Evolutionary conservation across 2,113 vertebrate species (phyloP).

Genomic region (Motacilla tschutschensis): DNA sequence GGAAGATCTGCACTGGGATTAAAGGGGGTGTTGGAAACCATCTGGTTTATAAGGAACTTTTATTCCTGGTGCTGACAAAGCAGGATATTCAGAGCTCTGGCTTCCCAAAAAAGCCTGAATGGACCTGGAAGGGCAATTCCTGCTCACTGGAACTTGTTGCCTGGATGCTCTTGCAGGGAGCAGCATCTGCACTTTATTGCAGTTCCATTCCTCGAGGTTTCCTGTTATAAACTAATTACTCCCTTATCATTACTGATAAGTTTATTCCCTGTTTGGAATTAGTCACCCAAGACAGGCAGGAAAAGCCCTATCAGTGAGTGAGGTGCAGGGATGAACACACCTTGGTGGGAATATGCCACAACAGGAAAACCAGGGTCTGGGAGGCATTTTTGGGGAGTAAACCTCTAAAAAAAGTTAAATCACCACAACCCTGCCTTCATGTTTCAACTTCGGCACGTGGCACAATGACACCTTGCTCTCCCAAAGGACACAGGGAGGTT

Average conservation of each 20-base stretch:
- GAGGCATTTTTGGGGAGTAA: neutral
- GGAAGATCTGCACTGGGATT: neutral
- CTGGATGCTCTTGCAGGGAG: neutral
- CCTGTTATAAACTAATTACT: neutral
- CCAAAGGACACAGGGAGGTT: neutral
- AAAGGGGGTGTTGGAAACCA: neutral
- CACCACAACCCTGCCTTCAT: neutral
- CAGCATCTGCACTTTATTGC: neutral
- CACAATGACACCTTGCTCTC: rapidly evolving
- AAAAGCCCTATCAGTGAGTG: neutral
- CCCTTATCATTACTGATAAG: neutral
- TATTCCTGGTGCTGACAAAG: neutral
- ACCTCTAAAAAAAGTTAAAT: neutral
- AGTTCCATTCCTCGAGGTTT: neutral
- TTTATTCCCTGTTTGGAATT: neutral
- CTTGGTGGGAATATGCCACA: neutral
- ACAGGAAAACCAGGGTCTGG: neutral
- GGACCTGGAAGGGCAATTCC: neutral
- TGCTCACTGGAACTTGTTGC: rapidly evolving
- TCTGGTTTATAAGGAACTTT: neutral
- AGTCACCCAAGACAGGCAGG: neutral
- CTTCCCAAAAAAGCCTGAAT: neutral
- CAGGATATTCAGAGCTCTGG: neutral
- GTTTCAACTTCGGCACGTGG: neutral
- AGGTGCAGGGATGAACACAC: neutral